phyloP scores from a whole-genome alignment of 2,797 vertebrate genomes.

The Pipistrellus kuhlii region DNA sequence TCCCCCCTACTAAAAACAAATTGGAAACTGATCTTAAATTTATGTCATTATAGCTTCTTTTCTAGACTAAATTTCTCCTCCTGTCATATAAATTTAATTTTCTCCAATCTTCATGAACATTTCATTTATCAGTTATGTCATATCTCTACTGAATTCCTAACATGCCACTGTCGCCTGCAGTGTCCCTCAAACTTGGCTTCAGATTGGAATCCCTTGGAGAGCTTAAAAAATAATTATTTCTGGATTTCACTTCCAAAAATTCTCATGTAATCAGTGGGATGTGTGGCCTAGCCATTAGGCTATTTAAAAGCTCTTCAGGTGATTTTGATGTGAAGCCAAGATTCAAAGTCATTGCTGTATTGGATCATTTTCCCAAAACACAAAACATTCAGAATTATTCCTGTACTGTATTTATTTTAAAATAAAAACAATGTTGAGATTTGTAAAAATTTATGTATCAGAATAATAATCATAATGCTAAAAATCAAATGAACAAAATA shows the following conservation, averaged over 20 bases:
- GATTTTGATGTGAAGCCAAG: not conserved
- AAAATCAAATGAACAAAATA: not conserved
- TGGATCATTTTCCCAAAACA: not conserved
- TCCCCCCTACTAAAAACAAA: not conserved
- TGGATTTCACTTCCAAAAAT: not conserved
- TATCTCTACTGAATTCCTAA: not conserved
- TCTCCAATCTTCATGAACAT: not conserved
- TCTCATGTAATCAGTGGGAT: not conserved
- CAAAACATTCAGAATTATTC: not conserved
- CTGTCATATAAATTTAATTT: not conserved
- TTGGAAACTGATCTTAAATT: not conserved
- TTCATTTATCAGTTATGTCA: not conserved
- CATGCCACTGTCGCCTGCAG: not conserved
- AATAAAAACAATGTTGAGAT: not conserved
- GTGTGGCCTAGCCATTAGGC: not conserved
- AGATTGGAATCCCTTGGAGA: not conserved
- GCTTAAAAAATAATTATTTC: not conserved
- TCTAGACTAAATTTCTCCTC: not conserved
- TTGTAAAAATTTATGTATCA: not conserved
- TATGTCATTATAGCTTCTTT: not conserved
- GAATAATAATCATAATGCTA: not conserved
- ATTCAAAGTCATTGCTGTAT: not conserved
- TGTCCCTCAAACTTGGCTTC: not conserved
- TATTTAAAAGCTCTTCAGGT: not conserved
- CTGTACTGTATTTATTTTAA: not conserved